Conservation (phyloP, 1,140 invertebrate genomes). For the Oscheius sp. region DNA sequence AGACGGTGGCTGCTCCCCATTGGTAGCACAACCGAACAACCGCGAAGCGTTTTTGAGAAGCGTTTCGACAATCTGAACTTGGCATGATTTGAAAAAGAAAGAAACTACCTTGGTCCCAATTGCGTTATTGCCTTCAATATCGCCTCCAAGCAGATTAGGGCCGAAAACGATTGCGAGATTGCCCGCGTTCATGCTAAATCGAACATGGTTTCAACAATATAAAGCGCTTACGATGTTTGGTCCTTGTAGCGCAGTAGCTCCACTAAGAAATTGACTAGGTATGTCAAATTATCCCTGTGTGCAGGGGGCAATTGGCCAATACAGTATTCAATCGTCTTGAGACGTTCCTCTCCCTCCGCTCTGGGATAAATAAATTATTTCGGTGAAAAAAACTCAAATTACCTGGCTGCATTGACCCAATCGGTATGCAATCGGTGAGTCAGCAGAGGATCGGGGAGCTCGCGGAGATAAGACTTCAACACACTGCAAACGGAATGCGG, state of each 20-base stretch:
- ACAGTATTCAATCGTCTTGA: constrained; percentile 16
- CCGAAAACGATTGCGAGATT: constrained; percentile 35
- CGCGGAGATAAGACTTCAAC: constrained; percentile 29
- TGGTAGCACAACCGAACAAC: neutral
- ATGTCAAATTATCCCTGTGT: constrained; percentile 28
- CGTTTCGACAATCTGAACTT: constrained; percentile 27
- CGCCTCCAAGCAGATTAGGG: constrained; percentile 27
- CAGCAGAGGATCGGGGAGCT: constrained; percentile 31
- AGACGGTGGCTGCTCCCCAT: too few species aligned
- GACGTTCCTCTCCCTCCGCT: constrained; percentile 26
- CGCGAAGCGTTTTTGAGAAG: constrained; percentile 16
- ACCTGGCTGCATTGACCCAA: constrained; percentile 32
- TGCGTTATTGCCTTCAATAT: constrained; percentile 25
- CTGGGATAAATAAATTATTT: constrained; percentile 3
- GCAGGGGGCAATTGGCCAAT: constrained; percentile 13
- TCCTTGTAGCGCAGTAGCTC: constrained; percentile 26
- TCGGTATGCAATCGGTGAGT: constrained; percentile 23
- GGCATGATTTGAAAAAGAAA: neutral
- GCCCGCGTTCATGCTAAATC: constrained; percentile 26
- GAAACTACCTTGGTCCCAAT: constrained; percentile 15
- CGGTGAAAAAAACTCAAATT: neutral
- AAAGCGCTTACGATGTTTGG: constrained; percentile 18
- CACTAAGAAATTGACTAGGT: constrained; percentile 27
- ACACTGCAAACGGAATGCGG: constrained; percentile 33
- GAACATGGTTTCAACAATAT: neutral